Percentiles rank a stretch among this genome's conserved stretches.
These are phyloP conservation scores for Neolamprologus sp. DNA, from an alignment of 2,113 vertebrate species.

Conservation along the genomic window DNA sequence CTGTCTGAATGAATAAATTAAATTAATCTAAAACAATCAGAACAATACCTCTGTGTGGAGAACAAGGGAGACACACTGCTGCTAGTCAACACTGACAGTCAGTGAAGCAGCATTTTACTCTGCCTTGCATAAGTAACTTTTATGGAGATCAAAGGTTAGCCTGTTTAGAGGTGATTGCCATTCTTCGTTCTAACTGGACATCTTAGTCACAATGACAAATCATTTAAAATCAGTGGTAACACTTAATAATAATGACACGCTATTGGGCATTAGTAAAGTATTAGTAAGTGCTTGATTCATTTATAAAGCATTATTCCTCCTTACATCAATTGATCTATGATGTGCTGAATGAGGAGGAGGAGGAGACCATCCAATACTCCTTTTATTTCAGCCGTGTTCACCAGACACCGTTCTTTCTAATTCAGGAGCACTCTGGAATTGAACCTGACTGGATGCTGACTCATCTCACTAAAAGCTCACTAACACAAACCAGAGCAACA, in stretches of 20 bases:
- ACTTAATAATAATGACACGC: not conserved
- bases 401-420: not conserved
- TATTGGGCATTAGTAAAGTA: not conserved
- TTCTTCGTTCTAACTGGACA: not conserved
- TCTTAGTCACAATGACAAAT: not conserved
- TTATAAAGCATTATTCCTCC: not conserved
- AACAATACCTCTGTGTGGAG: not conserved
- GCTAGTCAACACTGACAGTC: not conserved
- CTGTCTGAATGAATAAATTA: not conserved
- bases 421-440: not conserved
- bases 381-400: not conserved
- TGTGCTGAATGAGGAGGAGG: not conserved
- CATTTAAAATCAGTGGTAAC: not conserved
- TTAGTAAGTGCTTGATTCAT: not conserved
- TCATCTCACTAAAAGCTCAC: not conserved
- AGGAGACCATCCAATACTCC: not conserved
- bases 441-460: not conserved
- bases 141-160: not conserved
- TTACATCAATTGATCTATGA: not conserved
- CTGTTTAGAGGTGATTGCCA: not conserved
- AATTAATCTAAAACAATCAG: not conserved
- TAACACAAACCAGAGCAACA: not conserved
- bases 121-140: not conserved
- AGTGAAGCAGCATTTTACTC: not conserved
- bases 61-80: not conserved